Evolutionary conservation across 2,888 invertebrate species (phyloP), one percentile per base, ranked within the genome.

Genomic region (Apeira syringaria): DNA sequence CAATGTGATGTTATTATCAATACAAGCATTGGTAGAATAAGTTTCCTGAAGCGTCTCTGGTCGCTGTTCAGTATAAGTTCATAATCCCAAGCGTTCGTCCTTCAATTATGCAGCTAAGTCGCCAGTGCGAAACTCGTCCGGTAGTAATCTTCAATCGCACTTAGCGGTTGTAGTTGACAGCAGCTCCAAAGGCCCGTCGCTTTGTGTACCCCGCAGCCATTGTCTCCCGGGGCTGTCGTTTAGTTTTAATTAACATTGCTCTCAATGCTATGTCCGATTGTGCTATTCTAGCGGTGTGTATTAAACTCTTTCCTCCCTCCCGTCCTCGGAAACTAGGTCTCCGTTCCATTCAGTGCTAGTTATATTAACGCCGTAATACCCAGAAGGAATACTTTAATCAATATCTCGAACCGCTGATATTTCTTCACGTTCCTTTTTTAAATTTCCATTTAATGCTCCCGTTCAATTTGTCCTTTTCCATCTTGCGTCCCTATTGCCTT

Each of bases 181-280:
- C 69, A 67, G 79, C 73, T 78, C 71, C 76, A 77, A 76, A 61
- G 64, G 61, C 59, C 62, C 68, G 64, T 66, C 64, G 71, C 74
- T 75, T 80, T 77, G 79, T 74, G 76, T 81, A 69, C 63, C 63
- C 58, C 61, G 51, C 68, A 68, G 57, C 61, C 68, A 73, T 76
- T 76, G 76, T 74, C 73, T 68, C 67, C 59, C 59, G 66, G 61
- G 61, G 59, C 61, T 69, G 56, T 65, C 61, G 72, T 68, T 80
- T 79, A 78, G 78, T 82, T 85, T 82, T 80, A 83, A 84, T 84
- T 83, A 83, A 84, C 69, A 73, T 67, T 59, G 63, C 74, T 73
- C 74, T 70, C 68, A 73, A 68, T 76, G 74, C 72, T 77, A 68
- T 75, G 77, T 76, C 68, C 73, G 69, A 75, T 73, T 66, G 64